Percentiles rank a stretch among this genome's conserved stretches.
Evolutionary conservation across 2,888 invertebrate species (phyloP).

Genomic region (Torymus auratus): DNA sequence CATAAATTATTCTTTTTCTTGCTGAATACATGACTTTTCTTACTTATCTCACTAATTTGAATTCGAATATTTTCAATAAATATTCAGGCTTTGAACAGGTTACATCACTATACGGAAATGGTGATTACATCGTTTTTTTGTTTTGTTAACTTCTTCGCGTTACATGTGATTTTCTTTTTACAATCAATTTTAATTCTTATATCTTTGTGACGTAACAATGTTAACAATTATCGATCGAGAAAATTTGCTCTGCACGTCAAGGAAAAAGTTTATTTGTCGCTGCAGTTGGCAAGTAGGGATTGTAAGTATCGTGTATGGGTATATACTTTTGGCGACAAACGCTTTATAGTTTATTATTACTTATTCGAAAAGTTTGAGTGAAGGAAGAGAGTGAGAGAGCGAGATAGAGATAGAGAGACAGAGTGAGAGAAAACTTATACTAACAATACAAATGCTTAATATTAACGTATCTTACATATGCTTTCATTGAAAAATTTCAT

Average conservation of each 20-base stretch:
- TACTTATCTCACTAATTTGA: constrained; percentile 16
- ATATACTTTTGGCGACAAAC: too few species aligned
- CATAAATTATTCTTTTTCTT: neutral
- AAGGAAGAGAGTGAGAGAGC: neutral
- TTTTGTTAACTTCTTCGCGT: constrained; percentile 2
- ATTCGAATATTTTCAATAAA: constrained; percentile 3
- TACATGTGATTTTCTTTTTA: neutral
- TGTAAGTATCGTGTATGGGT: too few species aligned
- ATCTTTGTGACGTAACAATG: neutral
- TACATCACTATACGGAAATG: neutral
- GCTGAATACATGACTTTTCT: neutral
- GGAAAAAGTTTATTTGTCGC: constrained; percentile 36
- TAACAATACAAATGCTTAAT: constrained; percentile 26
- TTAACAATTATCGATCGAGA: neutral
- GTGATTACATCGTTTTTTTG: neutral
- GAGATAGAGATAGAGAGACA: neutral
- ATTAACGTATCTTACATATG: constrained; percentile 19
- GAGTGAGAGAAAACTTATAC: constrained; percentile 21
- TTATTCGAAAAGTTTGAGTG: neutral
- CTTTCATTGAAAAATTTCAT: constrained; percentile 26
- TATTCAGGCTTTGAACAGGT: neutral
- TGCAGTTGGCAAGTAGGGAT: neutral
- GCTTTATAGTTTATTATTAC: too few species aligned
- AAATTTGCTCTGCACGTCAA: constrained; percentile 24
- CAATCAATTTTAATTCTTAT: neutral